Base-by-base conservation (phyloP, 2,888 invertebrate species). In the Hofmannophila pseudospretella region DNA sequence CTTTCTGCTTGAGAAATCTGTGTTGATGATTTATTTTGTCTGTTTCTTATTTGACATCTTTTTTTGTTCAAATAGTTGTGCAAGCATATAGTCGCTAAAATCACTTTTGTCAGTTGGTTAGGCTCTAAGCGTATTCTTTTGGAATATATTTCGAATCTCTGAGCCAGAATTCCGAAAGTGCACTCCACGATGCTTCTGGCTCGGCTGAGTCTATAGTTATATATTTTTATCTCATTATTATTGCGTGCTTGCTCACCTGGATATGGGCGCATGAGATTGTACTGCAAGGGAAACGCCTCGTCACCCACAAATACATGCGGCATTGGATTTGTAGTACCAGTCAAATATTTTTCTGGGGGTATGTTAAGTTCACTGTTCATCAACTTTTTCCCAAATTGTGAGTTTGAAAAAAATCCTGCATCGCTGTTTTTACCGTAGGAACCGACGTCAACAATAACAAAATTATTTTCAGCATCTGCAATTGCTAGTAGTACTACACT, bases 151-250 rank as follows among this genome's bases (percentile, higher is more conserved):
- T 43, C 40, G 36, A 46, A 51, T 19, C 41, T 39, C 28, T 30
- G 28, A 27, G 40, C 27, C 28, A 28, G 13, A 23, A 47, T 45
- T 19, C 49, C 47, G 44, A 51, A 51, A 19, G 32, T 42, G 39
- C 45, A 47, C 40, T 50, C 48, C 16, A 49, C 49, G 9, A 44
- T 36, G 25, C 44, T 42, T 26, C 51, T 39, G 28, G 42, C 44
- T 42, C 48, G 41, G 19, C 36, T 38, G 32, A 48, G 28, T 14
- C 46, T 36, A 30, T 48, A 50, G 36, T 49, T 51, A 38, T 48
- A 51, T 22, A 45, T 41, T 41, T 43, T 44, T 46, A 38, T 22
- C 23, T 11, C 22, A 11, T 41, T 40, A 35, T 43, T 41, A n/a
- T n/a, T n/a, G 29, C 36, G 41, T 23, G 27, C 19, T 11, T 38